Percentiles rank a stretch among this genome's conserved stretches.
Evolutionary conservation across 2,113 vertebrate genomes (phyloP).

Genomic region (Neopipo cinnamomea): DNA sequence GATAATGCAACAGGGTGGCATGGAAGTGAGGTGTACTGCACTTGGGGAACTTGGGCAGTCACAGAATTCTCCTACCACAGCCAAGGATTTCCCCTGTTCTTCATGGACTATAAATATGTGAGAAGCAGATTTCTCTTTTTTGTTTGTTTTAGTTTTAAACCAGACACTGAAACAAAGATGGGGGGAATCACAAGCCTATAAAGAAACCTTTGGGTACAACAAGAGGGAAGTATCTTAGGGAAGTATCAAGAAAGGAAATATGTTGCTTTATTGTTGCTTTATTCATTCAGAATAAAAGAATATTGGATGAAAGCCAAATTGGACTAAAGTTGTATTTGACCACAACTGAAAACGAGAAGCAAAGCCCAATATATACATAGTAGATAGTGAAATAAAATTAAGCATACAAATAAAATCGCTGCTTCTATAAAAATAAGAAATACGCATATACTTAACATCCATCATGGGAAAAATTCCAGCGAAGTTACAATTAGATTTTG

Average conservation of each 20-base stretch:
- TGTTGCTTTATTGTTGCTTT: background rate
- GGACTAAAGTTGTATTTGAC: background rate
- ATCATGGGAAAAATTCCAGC: conserved; percentile 27
- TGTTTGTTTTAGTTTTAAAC: background rate
- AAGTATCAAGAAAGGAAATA: background rate
- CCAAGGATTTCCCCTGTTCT: background rate
- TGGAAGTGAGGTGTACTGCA: background rate
- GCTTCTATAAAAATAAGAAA: conserved; percentile 22
- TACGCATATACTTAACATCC: background rate
- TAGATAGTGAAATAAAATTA: background rate
- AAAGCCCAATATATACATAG: background rate
- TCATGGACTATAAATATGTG: background rate
- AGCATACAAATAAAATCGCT: background rate
- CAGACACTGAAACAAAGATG: background rate
- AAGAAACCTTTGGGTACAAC: background rate
- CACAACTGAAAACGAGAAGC: background rate
- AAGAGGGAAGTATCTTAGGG: background rate
- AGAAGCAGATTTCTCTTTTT: background rate
- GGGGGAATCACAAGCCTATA: background rate
- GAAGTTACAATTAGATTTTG: conserved; percentile 34
- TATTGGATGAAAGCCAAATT: background rate
- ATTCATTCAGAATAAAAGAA: background rate
- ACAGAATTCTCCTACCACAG: background rate
- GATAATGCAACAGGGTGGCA: background rate
- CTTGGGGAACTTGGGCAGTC: background rate